Base-by-base conservation (phyloP, 2,888 invertebrate genomes). In the Chesias legatella region DNA sequence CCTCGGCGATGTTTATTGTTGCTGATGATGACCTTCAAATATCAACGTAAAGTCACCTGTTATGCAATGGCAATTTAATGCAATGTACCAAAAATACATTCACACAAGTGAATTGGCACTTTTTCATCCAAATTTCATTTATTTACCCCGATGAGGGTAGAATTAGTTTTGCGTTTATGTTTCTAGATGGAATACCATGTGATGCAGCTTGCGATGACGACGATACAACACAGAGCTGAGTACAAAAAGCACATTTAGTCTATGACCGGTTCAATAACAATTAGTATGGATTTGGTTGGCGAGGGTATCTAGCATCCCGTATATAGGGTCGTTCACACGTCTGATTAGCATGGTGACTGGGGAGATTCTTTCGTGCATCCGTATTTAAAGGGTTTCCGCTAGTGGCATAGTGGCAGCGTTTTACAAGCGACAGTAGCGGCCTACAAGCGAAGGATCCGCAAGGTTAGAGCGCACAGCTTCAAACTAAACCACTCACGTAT, bases 401-500 rank as follows among this genome's bases (percentile, higher is more conserved):
- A 33, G 27, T 46, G 37, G 43, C 40, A 43, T 53, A 29, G 48
- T 44, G 43, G 48, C 31, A 43, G 41, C 44, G 36, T 58, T 51
- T 57, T 52, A 60, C 53, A 62, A 67, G 68, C 67, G 54, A 59
- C 52, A 62, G 58, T 59, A 60, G 58, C 58, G 51, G 63, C 59
- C 48, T 51, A 52, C 58, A 58, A 60, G 45, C 45, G 30, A 35
- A 41, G 45, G 45, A 37, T 30, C 26, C 27, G 26, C 27, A 23
- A 38, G 66, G 67, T 67, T 63, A 67, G 63, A 68, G 68, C 65
- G 67, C 51, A 56, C 51, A 58, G 56, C 53, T 70, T 71, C 60
- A 65, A 68, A 69, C 64, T 67, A 60, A 60, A 65, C 67, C 75
- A 86, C 88, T 88, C 82, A 88, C 88, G 77, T 86, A 88, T 83